Percentiles rank a stretch among this genome's conserved stretches.
These are phyloP conservation scores for Falcunculus frontatus DNA, from an alignment of 2,113 vertebrate genomes.

Conservation along the genomic window DNA sequence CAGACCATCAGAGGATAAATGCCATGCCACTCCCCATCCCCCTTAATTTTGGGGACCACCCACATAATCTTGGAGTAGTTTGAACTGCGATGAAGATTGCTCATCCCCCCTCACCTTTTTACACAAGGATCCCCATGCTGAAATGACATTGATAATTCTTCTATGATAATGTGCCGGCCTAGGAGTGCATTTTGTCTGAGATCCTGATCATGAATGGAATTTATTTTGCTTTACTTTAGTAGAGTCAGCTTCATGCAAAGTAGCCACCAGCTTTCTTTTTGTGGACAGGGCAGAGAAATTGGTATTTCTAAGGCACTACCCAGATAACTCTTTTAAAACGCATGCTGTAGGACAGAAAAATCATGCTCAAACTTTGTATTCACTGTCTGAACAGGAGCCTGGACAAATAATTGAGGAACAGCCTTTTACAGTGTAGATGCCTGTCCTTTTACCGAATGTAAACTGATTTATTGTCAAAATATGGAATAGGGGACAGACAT, in stretches of 20 bases:
- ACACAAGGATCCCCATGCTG: not conserved
- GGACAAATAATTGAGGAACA: not conserved
- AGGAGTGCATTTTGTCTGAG: not conserved
- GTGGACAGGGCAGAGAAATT: not conserved
- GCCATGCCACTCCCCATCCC: fast-evolving
- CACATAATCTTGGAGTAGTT: not conserved
- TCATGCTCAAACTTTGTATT: not conserved
- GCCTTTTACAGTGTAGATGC: not conserved
- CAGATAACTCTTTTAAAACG: not conserved
- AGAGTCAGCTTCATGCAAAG: not conserved
- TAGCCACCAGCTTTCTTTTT: not conserved
- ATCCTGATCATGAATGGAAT: not conserved
- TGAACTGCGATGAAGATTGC: not conserved
- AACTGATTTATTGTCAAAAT: not conserved
- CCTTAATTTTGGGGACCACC: not conserved
- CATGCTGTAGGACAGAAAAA: not conserved
- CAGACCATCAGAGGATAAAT: not conserved
- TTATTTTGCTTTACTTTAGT: not conserved
- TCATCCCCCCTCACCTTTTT: not conserved
- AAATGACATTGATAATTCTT: not conserved
- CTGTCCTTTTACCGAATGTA: not conserved
- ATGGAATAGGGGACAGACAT: not conserved
- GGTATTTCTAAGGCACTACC: not conserved
- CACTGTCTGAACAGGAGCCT: not conserved
- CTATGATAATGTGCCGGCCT: not conserved